Evolutionary conservation across 2,797 vertebrate species (phyloP).

Genomic region (Tapera naevia): DNA sequence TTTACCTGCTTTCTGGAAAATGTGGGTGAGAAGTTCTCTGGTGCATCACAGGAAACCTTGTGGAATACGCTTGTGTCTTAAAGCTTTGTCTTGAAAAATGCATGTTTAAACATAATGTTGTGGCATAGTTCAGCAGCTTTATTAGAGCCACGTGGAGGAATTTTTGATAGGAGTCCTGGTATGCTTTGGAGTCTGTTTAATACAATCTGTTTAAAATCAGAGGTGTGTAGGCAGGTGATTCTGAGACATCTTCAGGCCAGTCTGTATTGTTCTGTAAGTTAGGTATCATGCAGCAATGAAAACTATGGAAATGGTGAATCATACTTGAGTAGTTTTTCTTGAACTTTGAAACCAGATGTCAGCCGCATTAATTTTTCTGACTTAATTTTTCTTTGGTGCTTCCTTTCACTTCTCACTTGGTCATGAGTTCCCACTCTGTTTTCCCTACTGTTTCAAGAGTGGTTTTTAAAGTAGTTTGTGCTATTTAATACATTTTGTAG

Average conservation of each 20-base stretch:
- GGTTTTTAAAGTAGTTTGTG: background rate
- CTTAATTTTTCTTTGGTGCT: background rate
- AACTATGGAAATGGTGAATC: background rate
- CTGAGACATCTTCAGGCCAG: background rate
- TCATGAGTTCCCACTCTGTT: background rate
- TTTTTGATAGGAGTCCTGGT: background rate
- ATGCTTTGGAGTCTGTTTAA: background rate
- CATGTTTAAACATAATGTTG: background rate
- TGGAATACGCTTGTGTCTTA: background rate
- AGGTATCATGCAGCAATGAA: accelerated
- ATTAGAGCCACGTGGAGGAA: background rate
- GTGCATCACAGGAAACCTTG: background rate
- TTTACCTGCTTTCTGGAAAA: background rate
- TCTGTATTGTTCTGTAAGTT: background rate
- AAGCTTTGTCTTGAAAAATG: background rate
- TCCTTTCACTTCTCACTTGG: background rate
- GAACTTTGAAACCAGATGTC: background rate
- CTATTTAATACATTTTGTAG: background rate
- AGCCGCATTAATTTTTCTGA: background rate
- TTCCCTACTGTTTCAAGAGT: background rate
- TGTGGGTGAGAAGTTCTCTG: background rate
- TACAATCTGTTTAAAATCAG: background rate
- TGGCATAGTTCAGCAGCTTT: background rate
- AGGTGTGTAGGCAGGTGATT: background rate
- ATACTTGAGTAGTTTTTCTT: background rate